Evolutionary conservation across 2,888 invertebrate genomes (phyloP).

Genomic region (Microplitis deprimator): DNA sequence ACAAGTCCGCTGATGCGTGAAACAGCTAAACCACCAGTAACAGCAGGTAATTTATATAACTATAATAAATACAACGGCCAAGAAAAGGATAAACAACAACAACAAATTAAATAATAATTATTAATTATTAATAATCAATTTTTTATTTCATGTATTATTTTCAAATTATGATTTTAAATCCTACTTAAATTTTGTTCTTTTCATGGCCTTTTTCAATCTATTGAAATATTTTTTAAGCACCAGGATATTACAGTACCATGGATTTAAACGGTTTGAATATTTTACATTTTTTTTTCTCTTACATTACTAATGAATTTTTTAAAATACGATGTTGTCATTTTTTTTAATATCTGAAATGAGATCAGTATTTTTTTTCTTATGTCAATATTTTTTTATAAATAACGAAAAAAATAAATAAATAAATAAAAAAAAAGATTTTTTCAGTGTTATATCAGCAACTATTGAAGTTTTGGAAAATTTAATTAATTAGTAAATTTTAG

Average conservation of each 20-base stretch:
- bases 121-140: conserved; percentile 17
- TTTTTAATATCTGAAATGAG: neutral
- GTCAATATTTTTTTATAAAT: no score
- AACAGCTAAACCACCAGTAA: conserved; percentile 63
- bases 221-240: conserved; percentile 58
- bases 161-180: conserved; percentile 40
- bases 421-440: no score
- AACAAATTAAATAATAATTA: conserved; percentile 18
- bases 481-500: no score
- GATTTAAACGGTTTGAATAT: conserved; percentile 58
- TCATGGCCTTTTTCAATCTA: conserved; percentile 66
- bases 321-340: neutral
- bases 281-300: conserved; percentile 40
- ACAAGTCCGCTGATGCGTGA: conserved; percentile 96
- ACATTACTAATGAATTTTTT: neutral
- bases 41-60: conserved; percentile 66
- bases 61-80: conserved; percentile 62
- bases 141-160: neutral
- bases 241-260: conserved; percentile 59
- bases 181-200: conserved; percentile 63
- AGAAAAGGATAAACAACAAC: conserved; percentile 67
- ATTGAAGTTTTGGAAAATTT: no score
- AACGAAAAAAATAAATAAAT: no score
- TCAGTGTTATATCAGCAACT: no score
- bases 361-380: no score